Percentiles rank a stretch among this genome's conserved stretches.
Evolutionary conservation across 2,113 vertebrate species (phyloP).

Genomic region (Bubo bubo): DNA sequence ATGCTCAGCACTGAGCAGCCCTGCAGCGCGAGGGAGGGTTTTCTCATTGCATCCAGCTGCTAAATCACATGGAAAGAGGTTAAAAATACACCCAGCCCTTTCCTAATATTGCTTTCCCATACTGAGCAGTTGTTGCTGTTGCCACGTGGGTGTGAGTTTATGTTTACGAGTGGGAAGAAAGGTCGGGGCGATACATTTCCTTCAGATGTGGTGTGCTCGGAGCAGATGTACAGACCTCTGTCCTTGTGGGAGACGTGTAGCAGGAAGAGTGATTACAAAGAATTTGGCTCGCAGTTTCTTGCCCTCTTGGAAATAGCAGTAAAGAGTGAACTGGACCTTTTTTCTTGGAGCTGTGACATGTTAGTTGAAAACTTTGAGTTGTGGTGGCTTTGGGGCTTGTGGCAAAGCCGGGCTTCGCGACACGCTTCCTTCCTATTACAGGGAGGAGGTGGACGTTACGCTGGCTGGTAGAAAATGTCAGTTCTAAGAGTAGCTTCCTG

Average conservation of each 20-base stretch:
- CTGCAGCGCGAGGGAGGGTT: background rate
- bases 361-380: background rate
- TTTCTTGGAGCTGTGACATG: background rate
- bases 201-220: slow-evolving; percentile 22
- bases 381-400: background rate
- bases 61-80: slow-evolving; percentile 30
- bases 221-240: slow-evolving; percentile 39
- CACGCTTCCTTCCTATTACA: background rate
- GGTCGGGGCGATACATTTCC: slow-evolving; percentile 39
- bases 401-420: background rate
- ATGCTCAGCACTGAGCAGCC: background rate
- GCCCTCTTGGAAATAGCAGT: background rate
- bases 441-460: background rate
- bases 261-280: slow-evolving; percentile 45
- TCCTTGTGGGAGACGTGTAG: slow-evolving; percentile 27
- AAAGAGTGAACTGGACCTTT: background rate
- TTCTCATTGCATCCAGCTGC: slow-evolving; percentile 48
- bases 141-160: slow-evolving; percentile 62
- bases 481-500: background rate
- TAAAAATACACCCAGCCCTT: slow-evolving; percentile 61
- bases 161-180: slow-evolving; percentile 61
- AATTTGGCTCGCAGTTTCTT: background rate
- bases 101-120: slow-evolving; percentile 50
- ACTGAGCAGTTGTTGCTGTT: slow-evolving; percentile 44
- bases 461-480: background rate